A percentile compares a stretch with the other conserved stretches of the same genome.
Evolutionary conservation across 2,888 invertebrate genomes (phyloP).

Genomic region (Sarcophaga subvicina): DNA sequence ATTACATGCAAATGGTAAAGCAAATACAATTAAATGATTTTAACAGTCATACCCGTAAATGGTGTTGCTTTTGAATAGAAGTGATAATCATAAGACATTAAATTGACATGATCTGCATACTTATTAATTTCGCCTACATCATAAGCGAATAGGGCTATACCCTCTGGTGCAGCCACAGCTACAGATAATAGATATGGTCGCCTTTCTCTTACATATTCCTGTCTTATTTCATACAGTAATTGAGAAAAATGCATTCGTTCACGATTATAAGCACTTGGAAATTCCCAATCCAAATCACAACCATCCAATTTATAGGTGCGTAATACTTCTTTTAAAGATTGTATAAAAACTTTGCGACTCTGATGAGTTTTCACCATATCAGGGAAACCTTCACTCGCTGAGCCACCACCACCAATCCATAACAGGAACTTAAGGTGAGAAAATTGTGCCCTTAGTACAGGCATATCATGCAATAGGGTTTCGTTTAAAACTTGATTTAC

Average conservation of each 20-base stretch:
- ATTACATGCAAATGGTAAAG: not conserved
- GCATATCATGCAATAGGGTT: conserved; percentile 75
- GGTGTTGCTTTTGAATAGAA: conserved; percentile 89
- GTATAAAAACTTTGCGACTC: conserved; percentile 86
- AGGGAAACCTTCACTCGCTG: conserved; percentile 86
- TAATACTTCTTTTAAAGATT: conserved; percentile 82
- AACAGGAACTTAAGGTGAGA: conserved; percentile 89
- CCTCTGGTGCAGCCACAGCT: conserved; percentile 90
- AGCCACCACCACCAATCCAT: conserved; percentile 86
- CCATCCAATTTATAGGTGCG: conserved; percentile 78
- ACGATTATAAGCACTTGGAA: conserved; percentile 86
- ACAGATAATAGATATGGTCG: conserved; percentile 86
- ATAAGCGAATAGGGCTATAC: conserved; percentile 89
- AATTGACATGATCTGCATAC: conserved; percentile 92
- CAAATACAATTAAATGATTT: not conserved
- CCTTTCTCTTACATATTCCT: conserved; percentile 85
- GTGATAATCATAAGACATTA: conserved; percentile 97
- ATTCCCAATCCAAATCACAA: conserved; percentile 92
- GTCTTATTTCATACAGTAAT: conserved; percentile 87
- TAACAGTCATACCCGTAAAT: conserved; percentile 84
- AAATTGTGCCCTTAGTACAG: conserved; percentile 84
- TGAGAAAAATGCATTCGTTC: conserved; percentile 90
- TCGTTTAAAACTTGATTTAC: conserved; percentile 82
- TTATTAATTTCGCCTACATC: conserved; percentile 89
- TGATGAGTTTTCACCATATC: conserved; percentile 88